Evolutionary conservation across 2,888 invertebrate genomes (phyloP).

Genomic region (Empis stercorea): DNA sequence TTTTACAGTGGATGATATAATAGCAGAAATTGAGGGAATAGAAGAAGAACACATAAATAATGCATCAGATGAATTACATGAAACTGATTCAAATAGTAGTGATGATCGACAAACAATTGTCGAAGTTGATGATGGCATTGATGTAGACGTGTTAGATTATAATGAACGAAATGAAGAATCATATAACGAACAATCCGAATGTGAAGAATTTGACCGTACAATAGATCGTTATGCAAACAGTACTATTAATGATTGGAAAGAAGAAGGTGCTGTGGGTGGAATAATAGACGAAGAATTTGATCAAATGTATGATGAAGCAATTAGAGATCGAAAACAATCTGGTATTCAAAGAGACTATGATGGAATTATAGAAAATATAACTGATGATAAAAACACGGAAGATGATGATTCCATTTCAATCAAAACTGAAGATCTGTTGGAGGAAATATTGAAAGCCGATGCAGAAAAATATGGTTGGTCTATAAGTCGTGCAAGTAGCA

Average conservation of each 20-base stretch:
- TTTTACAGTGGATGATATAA: too few relatives aligned
- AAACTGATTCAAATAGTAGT: constrained; percentile 19
- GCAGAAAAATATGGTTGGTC: neutral
- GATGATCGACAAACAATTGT: constrained; percentile 33
- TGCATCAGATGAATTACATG: neutral
- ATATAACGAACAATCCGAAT: constrained; percentile 32
- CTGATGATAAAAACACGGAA: constrained; percentile 10
- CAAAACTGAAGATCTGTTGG: constrained; percentile 6
- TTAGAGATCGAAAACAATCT: constrained; percentile 30
- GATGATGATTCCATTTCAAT: constrained; percentile 1
- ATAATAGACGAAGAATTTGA: constrained; percentile 27
- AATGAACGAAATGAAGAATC: constrained; percentile 32
- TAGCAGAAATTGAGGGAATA: neutral
- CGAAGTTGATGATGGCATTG: constrained; percentile 32
- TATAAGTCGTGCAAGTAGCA: constrained; percentile 15
- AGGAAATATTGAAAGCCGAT: constrained; percentile 9
- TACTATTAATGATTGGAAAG: constrained; percentile 29
- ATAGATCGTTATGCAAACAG: constrained; percentile 27
- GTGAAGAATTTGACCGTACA: constrained; percentile 22
- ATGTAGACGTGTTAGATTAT: constrained; percentile 31
- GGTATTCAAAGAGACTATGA: constrained; percentile 31
- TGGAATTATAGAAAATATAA: constrained; percentile 23
- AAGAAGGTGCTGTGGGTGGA: constrained; percentile 28
- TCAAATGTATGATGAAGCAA: constrained; percentile 32
- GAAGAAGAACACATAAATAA: neutral